phyloP scores from a whole-genome alignment of 2,797 vertebrate genomes.

The Pristis pectinata region DNA sequence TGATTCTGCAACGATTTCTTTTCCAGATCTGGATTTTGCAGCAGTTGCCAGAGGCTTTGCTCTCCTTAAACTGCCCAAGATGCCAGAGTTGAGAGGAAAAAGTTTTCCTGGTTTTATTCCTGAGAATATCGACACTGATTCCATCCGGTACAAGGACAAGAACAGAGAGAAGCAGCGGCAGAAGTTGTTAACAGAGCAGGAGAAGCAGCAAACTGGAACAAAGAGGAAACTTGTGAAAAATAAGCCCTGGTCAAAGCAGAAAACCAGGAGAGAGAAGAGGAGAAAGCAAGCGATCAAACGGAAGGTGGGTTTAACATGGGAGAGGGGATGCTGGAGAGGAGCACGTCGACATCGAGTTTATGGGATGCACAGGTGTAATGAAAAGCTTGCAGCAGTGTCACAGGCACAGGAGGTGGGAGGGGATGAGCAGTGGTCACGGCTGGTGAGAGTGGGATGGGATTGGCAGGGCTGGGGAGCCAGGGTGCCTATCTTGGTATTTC shows the following conservation, averaged over 20 bases:
- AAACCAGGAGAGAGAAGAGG: constrained; percentile 71
- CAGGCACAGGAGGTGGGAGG: too few relatives aligned
- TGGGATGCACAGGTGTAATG: too few relatives aligned
- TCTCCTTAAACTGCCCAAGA: constrained; percentile 82
- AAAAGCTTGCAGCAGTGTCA: too few relatives aligned
- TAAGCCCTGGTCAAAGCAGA: constrained; percentile 91
- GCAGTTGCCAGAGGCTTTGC: constrained; percentile 78
- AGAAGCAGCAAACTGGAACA: constrained; percentile 49
- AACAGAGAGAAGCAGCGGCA: constrained; percentile 77
- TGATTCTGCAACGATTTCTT: not conserved
- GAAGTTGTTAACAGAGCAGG: constrained; percentile 64
- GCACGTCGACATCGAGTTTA: too few relatives aligned
- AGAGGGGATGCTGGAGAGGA: too few relatives aligned
- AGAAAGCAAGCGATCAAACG: constrained; percentile 71
- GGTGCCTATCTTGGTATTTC: not conserved
- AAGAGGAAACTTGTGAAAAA: constrained; percentile 66
- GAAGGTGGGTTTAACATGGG: constrained; percentile 44
- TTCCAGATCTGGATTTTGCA: constrained; percentile 78
- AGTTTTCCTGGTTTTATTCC: constrained; percentile 66
- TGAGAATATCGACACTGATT: constrained; percentile 70
- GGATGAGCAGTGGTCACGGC: too few relatives aligned
- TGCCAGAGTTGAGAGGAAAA: constrained; percentile 86
- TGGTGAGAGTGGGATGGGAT: too few relatives aligned
- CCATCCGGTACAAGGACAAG: constrained; percentile 88
- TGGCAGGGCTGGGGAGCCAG: too few relatives aligned